A percentile compares a stretch with the other conserved stretches of the same genome.
Conservation (phyloP, 1,140 invertebrate genomes). For the Plectrocnemia conspersa region DNA sequence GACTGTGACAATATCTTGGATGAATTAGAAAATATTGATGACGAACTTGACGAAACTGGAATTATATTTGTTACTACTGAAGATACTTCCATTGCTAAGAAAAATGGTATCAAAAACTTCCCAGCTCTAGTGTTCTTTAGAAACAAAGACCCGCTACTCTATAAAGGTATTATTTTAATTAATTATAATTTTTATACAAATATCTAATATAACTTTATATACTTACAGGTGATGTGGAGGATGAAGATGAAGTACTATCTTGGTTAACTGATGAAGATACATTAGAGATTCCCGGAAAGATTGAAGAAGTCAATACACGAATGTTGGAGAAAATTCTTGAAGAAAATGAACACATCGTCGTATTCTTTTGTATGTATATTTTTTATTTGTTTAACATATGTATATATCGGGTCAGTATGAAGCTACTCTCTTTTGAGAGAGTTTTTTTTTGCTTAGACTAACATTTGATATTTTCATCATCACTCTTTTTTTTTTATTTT, state of each 20-base stretch:
- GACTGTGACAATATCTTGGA: conserved; percentile 78
- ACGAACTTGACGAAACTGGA: conserved; percentile 87
- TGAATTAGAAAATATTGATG: conserved; percentile 89
- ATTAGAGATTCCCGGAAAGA: conserved; percentile 84
- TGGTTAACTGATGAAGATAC: conserved; percentile 92
- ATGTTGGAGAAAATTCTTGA: conserved; percentile 89
- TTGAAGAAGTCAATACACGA: conserved; percentile 87
- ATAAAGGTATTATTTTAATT: conserved; percentile 58
- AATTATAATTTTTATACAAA: neutral
- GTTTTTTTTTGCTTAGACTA: no score
- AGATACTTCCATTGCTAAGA: conserved; percentile 75
- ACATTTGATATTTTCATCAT: no score
- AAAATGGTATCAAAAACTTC: conserved; percentile 78
- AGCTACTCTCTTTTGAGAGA: no score
- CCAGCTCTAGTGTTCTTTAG: conserved; percentile 86
- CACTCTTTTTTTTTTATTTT: no score
- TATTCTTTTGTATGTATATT: conserved; percentile 81
- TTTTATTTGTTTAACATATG: conserved; percentile 7
- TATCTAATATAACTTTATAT: conserved; percentile 11
- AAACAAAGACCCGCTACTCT: conserved; percentile 80
- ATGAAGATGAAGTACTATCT: conserved; percentile 84
- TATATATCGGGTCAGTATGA: no score
- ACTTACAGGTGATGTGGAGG: conserved; percentile 71
- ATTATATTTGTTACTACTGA: conserved; percentile 93
- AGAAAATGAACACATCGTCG: conserved; percentile 83